Evolutionary conservation across 2,888 invertebrate genomes (phyloP), one percentile per base, ranked within the genome.

Genomic region (Pterostichus madidus): DNA sequence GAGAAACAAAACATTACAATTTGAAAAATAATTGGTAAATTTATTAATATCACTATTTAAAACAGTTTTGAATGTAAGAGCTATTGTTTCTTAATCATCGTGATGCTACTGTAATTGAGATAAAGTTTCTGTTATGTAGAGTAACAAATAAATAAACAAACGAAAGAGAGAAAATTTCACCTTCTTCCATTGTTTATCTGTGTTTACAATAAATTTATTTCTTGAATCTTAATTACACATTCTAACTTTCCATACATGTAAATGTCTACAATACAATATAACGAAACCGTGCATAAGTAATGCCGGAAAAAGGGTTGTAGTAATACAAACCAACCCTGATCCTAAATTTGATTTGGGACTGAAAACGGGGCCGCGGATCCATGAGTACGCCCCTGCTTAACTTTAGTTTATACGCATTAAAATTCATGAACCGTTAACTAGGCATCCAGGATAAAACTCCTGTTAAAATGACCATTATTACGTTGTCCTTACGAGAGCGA

Each of bases 381-480:
- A 7, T 39, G 39, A 39, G 31, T 64, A 32, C 64, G 35, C 32
- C 13, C 64, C 64, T 64, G 64, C 32, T 61, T 32, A 61, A 61
- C 61, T 61, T 64, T 49, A 49, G 49, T 49, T 49, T 64, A 64
- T 64, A 64, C 32, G 64, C 64, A 64, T 64, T 64, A 64, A 64
- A 64, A 64, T 64, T 64, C 64, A 64, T 64, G 64, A 64, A 2
- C 64, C 64, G 64, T 64, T 64, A 64, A 64, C 64, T 39, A 64
- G 35, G 39, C 39, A 39, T 39, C 39, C 64, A 35, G 35, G 35
- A 64, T 64, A 64, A 64, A 64, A 64, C 31, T 64, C 64, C 35
- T 64, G 64, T 64, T 64, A 64, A 64, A 64, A 64, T 64, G 35
- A 35, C 64, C 64, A 64, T 64, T 64, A 39, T 31, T 64, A 35